Conservation (phyloP, 2,888 invertebrate genomes). For the Saturnia japonica region DNA sequence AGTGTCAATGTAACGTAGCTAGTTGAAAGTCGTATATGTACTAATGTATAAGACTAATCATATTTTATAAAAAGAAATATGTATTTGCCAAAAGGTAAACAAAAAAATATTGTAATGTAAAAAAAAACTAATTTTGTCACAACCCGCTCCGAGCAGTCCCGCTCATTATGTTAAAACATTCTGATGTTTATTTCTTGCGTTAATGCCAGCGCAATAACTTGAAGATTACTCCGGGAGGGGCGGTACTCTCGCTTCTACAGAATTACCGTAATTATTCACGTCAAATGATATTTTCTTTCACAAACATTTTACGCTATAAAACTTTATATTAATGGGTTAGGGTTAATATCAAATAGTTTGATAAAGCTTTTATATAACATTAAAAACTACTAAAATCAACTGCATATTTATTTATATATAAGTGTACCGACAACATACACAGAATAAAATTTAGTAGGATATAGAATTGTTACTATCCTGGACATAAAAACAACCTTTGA, state of each 20-base stretch:
- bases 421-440: too few relatives aligned
- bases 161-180: constrained; percentile 49
- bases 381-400: too few relatives aligned
- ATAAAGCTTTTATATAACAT: background rate
- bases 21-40: background rate
- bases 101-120: constrained; percentile 27
- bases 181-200: constrained; percentile 59
- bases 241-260: constrained; percentile 39
- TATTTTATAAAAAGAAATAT: background rate
- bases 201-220: constrained; percentile 57
- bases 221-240: constrained; percentile 53
- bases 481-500: too few relatives aligned
- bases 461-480: too few relatives aligned
- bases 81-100: background rate
- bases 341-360: background rate
- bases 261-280: constrained; percentile 57
- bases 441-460: too few relatives aligned
- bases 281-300: constrained; percentile 28
- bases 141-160: constrained; percentile 34
- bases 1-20: background rate
- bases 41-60: too few relatives aligned
- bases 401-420: too few relatives aligned
- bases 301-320: constrained; percentile 27
- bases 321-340: background rate
- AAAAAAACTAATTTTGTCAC: constrained; percentile 39